Percentiles rank a stretch among this genome's conserved stretches.
Conservation (phyloP, 2,888 invertebrate genomes). For the Diarsia rubi region DNA sequence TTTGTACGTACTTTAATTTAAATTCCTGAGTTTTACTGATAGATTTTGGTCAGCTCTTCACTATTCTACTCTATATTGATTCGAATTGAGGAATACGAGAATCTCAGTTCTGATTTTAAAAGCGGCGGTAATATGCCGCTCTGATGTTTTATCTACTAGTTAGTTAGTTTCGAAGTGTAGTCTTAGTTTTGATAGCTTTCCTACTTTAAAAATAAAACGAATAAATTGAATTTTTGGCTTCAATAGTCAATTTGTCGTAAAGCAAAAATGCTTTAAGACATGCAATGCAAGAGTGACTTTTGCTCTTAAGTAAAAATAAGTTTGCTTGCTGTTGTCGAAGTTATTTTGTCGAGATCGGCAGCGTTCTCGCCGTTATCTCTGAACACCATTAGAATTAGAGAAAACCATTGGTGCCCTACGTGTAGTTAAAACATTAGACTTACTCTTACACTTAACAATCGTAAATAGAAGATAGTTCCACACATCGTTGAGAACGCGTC, state of each 20-base stretch:
- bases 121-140: neutral
- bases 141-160: neutral
- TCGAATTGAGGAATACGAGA: neutral
- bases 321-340: neutral
- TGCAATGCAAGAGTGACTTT: too few relatives aligned
- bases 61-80: neutral
- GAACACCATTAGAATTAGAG: neutral
- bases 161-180: neutral
- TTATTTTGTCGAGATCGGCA: neutral
- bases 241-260: neutral
- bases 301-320: neutral
- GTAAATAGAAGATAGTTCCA: neutral
- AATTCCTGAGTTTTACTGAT: slow-evolving; percentile 24
- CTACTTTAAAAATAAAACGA: neutral
- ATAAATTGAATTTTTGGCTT: neutral
- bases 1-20: slow-evolving; percentile 40
- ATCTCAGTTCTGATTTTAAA: neutral
- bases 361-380: neutral
- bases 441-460: neutral
- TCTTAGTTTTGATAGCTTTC: neutral
- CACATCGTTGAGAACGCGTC: neutral
- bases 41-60: slow-evolving; percentile 14
- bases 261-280: neutral
- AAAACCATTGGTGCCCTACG: neutral
- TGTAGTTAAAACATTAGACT: too few relatives aligned